Evolutionary conservation across 2,888 invertebrate species (phyloP), one percentile per base, ranked within the genome.

Genomic region (Rhagonycha fulva): DNA sequence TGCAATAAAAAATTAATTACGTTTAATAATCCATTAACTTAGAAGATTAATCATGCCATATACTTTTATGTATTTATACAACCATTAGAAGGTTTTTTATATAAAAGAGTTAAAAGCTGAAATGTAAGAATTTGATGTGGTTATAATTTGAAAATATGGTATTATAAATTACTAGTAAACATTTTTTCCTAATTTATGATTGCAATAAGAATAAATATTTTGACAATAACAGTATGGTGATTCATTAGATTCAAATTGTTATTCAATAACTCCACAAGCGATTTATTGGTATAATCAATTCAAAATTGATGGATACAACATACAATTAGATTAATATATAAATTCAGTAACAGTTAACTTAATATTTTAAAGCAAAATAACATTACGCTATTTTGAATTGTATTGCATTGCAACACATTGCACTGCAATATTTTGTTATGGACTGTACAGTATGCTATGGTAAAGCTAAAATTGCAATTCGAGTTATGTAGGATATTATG

Each of bases 21-120:
- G 79, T 80, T 83, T 80, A 82, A 82, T 82, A 82, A 82, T 82
- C 84, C 83, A 83, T 84, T 84, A 83, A 79, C 75, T 78, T 72
- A 75, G 82, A 81, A 80, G 81, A 83, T 83, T 84, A 81, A 81
- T 80, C 81, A 79, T 84, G 83, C 83, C 82, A 77, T 82, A 77
- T 66, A 78, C 79, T 81, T 82, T 82, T 77, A 72, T 71, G 77
- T 70, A 79, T 70, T 70, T 76, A 73, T 70, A 80, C 80, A 82
- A 82, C 80, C 78, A 74, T 69, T 77, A 81, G 80, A n/a, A 47
- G 19, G 81, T 79, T 77, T 80, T 81, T 79, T 81, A 82, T 82
- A 81, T 80, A 78, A 62, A 70, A 60, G 32, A 47, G 70, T 70
- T 70, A 47, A 23, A n/a, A 30, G 62, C 26, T 62, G 62, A 71